Evolutionary conservation across 2,888 invertebrate species (phyloP).

Genomic region (Ectemnius cavifrons): DNA sequence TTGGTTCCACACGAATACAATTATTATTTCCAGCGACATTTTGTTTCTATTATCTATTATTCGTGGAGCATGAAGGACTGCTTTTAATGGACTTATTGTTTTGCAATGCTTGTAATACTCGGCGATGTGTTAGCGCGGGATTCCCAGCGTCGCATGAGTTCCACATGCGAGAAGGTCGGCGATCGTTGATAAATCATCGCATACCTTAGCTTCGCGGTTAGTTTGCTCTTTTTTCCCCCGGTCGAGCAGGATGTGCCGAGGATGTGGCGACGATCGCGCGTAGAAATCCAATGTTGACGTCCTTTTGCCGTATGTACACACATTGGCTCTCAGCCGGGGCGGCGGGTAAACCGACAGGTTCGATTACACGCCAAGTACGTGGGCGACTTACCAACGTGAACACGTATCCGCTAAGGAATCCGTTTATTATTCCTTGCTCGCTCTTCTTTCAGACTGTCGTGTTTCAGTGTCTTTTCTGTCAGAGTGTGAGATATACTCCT

Average conservation of each 20-base stretch:
- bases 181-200: constrained; percentile 1
- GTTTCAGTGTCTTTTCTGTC: not conserved
- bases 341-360: not conserved
- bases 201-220: not conserved
- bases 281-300: constrained; percentile 13
- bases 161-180: not conserved
- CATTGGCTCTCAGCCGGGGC: not conserved
- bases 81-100: not conserved
- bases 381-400: constrained; percentile 19
- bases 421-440: constrained; percentile 22
- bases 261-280: not conserved
- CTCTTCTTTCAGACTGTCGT: constrained; percentile 7
- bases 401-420: constrained; percentile 43
- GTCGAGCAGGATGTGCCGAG: not conserved
- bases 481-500: not conserved
- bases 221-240: not conserved
- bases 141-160: not conserved
- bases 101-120: not conserved
- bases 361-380: constrained; percentile 26
- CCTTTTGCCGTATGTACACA: not conserved
- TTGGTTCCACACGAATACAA: too few relatives aligned
- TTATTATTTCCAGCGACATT: not conserved
- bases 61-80: constrained; percentile 31
- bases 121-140: constrained; percentile 1
- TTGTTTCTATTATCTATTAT: constrained; percentile 11